Evolutionary conservation across 2,797 vertebrate genomes (phyloP), one percentile per base, ranked within the genome.

Genomic region (Arremon aurantiirostris): DNA sequence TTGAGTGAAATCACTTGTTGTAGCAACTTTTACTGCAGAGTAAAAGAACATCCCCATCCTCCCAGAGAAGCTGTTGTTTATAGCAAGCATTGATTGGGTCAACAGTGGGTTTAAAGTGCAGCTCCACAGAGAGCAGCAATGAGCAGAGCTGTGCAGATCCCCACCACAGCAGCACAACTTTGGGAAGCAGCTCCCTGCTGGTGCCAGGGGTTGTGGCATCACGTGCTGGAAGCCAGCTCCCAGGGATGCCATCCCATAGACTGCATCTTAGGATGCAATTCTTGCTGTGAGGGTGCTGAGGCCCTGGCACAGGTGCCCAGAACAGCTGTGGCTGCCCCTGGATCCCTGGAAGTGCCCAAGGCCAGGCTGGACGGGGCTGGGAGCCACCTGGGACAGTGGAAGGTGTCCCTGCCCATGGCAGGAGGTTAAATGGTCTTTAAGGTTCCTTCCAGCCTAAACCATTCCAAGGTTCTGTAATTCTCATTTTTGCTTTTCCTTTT

Each of bases 161-260:
- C 60, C 3, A 0, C 35, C 52, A 39, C 37, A 53, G 72, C 9
- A 8, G 4, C 65, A 72, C 57, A 27, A 69, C 0, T 0, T 1
- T 30, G 37, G 47, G 71, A 32, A 44, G 60, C 50, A 85, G 71
- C 78, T 92, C 77, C 14, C 44, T 16, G 5, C 22, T 20, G n/a
- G 4, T 82, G 64, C 78, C 49, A 59, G 46, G 1, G 4, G 9
- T 22, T 10, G 2, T 30, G 42, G 55, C 30, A 78, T 5, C 37
- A 2, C 0, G 2, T 2, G 18, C 30, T 63, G 47, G n/a, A 69
- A 76, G 49, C 2, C 73, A 82, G 59, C 68, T 46, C 70, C n/a
- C n/a, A 50, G n/a, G 12, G 42, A 39, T 14, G 30, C 35, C 34
- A 23, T 5, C 71, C 64, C 72, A 23, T 0, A 28, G 26, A 35